Conservation (phyloP, 2,888 invertebrate species). For the Macropis europaea region DNA sequence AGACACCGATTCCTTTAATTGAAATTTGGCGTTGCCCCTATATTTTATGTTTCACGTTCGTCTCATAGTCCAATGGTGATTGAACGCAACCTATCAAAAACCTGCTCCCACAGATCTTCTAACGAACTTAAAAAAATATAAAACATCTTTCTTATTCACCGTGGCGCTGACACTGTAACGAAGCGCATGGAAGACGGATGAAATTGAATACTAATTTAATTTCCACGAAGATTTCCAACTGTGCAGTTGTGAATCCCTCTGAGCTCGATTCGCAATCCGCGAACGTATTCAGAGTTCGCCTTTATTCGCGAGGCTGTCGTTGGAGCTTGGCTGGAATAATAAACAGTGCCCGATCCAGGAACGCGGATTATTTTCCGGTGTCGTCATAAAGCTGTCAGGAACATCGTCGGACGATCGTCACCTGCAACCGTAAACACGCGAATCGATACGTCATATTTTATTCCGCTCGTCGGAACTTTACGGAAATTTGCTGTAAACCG, state of each 20-base stretch:
- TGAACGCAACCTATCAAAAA: no score
- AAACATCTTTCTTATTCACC: no score
- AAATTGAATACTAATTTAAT: slow-evolving; percentile 27
- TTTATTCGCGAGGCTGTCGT: slow-evolving; percentile 54
- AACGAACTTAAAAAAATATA: no score
- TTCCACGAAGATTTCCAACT: slow-evolving; percentile 16
- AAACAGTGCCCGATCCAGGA: slow-evolving; percentile 49
- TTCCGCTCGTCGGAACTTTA: slow-evolving; percentile 43
- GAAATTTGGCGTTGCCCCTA: no score
- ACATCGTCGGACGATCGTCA: slow-evolving; percentile 55
- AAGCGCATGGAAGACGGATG: neutral
- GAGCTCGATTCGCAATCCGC: slow-evolving; percentile 34
- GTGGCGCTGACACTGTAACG: neutral
- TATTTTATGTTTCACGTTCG: no score
- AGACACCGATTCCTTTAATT: no score
- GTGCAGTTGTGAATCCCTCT: slow-evolving; percentile 15
- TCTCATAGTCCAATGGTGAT: no score
- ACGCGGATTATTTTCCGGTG: slow-evolving; percentile 60
- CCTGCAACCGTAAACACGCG: slow-evolving; percentile 26
- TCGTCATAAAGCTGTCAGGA: slow-evolving; percentile 60
- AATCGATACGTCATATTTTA: slow-evolving; percentile 46
- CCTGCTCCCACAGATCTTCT: neutral
- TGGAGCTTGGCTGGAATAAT: slow-evolving; percentile 57
- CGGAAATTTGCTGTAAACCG: slow-evolving; percentile 44
- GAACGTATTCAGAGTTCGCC: slow-evolving; percentile 38